Conservation (phyloP, 2,797 vertebrate species). For the Carcharodon carcharias region DNA sequence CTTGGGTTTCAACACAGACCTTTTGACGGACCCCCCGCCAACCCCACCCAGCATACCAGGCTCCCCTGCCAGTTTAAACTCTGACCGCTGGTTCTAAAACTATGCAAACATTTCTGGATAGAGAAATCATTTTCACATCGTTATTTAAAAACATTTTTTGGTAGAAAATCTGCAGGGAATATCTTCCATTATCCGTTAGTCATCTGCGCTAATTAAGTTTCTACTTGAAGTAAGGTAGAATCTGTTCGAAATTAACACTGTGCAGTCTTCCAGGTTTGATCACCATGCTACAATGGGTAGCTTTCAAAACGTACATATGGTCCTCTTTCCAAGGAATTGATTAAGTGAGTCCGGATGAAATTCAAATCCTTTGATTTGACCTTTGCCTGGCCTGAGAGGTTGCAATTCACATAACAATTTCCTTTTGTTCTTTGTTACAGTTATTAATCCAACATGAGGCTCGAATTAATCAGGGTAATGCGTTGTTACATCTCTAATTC, state of each 20-base stretch:
- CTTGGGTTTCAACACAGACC: not conserved
- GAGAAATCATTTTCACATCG: not conserved
- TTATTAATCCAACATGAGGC: constrained; percentile 78
- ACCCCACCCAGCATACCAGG: not conserved
- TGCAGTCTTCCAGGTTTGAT: constrained; percentile 58
- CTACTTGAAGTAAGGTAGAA: constrained; percentile 49
- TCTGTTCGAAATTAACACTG: constrained; percentile 57
- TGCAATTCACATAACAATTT: constrained; percentile 75
- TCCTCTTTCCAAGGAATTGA: constrained; percentile 70
- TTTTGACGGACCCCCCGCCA: too few relatives aligned
- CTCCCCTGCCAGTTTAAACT: not conserved
- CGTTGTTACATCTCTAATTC: constrained; percentile 83
- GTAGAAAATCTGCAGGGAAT: constrained; percentile 10
- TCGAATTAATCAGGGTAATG: constrained; percentile 73
- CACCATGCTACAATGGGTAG: constrained; percentile 62
- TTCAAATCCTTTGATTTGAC: constrained; percentile 79
- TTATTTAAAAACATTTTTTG: not conserved
- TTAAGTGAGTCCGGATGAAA: constrained; percentile 77
- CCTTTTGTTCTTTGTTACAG: constrained; percentile 76
- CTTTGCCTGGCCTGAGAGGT: constrained; percentile 71
- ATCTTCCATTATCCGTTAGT: constrained; percentile 48
- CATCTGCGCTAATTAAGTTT: constrained; percentile 43
- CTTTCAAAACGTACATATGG: constrained; percentile 66
- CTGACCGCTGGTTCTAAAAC: not conserved
- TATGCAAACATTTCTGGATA: not conserved